These are phyloP conservation scores for Sphinx pinastri DNA, from an alignment of 2,888 invertebrate genomes.

Conservation along the genomic window DNA sequence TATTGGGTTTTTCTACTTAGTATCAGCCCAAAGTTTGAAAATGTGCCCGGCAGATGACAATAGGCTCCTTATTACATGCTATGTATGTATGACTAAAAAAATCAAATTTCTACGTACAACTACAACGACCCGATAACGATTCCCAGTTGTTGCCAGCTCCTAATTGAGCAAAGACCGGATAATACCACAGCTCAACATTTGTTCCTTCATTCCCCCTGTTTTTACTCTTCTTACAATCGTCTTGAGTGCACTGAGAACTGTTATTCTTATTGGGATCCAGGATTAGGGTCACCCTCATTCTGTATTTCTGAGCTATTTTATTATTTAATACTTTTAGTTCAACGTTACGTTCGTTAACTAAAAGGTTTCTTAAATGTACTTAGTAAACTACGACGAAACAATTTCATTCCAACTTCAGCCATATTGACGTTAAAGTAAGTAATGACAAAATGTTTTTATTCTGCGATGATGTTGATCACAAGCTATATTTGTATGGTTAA, in stretches of 20 bases:
- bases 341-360: conserved; percentile 6
- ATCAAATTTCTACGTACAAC: conserved; percentile 31
- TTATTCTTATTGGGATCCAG: conserved; percentile 33
- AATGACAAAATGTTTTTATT: background rate
- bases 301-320: conserved; percentile 3
- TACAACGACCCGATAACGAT: conserved; percentile 18
- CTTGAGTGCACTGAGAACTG: conserved; percentile 28
- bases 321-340: background rate
- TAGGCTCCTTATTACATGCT: background rate
- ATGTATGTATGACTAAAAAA: background rate
- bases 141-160: conserved; percentile 34
- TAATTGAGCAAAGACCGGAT: conserved; percentile 45
- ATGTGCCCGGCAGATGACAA: no score
- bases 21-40: no score
- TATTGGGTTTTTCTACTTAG: no score
- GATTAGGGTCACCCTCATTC: conserved; percentile 21
- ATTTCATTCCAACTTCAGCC: no score
- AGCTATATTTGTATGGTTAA: background rate
- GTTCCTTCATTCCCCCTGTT: conserved; percentile 31
- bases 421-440: no score
- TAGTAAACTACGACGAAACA: no score
- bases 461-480: background rate
- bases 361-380: background rate
- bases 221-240: conserved; percentile 28
- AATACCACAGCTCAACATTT: conserved; percentile 37